Evolutionary conservation across 2,113 vertebrate species (phyloP).

Genomic region (Cyphomyrus plagiostoma): DNA sequence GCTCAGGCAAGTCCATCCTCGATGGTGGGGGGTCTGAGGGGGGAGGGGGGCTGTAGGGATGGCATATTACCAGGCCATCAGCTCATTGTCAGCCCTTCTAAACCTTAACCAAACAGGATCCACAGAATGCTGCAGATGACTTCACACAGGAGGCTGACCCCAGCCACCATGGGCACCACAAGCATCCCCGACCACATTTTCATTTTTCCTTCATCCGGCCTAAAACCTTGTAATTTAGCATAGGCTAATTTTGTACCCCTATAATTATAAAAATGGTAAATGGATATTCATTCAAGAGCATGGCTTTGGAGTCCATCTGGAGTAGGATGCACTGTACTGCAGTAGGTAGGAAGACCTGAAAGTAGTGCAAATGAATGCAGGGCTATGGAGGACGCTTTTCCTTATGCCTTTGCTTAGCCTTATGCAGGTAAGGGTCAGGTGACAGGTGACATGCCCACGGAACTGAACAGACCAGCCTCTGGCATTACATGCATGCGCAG

Average conservation of each 20-base stretch:
- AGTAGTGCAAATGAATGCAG: neutral
- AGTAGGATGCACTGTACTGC: neutral
- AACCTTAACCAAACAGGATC: neutral
- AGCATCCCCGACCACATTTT: neutral
- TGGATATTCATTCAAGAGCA: neutral
- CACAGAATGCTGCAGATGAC: neutral
- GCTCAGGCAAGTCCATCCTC: neutral
- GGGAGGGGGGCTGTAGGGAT: neutral
- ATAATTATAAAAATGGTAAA: conserved; percentile 4
- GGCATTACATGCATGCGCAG: neutral
- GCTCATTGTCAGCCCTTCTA: neutral
- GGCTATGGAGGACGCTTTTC: neutral
- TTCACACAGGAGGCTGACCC: neutral
- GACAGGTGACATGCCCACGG: neutral
- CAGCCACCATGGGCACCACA: neutral
- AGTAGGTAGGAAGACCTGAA: neutral
- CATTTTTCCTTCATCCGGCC: neutral
- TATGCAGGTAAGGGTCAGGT: neutral
- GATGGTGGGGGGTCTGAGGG: neutral
- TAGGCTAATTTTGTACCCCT: neutral
- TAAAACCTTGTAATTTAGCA: neutral
- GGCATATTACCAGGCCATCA: neutral
- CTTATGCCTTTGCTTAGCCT: neutral
- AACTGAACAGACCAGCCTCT: neutral
- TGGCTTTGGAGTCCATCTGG: neutral